These are phyloP conservation scores for Gymnarchus niloticus DNA, from an alignment of 2,113 vertebrate genomes.

Conservation along the genomic window DNA sequence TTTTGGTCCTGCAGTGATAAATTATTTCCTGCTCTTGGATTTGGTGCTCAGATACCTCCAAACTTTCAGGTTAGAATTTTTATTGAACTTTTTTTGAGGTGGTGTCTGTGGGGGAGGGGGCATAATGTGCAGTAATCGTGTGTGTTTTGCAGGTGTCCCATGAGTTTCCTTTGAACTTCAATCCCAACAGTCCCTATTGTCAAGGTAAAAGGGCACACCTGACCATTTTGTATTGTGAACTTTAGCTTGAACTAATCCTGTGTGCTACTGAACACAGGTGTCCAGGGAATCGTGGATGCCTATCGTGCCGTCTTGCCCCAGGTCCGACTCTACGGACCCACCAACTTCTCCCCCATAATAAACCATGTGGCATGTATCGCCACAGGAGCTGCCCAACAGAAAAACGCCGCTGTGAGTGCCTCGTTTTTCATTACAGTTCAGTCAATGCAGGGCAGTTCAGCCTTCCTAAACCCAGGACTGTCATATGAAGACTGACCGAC, in stretches of 20 bases:
- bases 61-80: slow-evolving; percentile 80
- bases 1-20: slow-evolving; percentile 69
- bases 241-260: background rate
- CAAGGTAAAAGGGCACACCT: slow-evolving; percentile 63
- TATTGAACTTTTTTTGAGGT: no score
- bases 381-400: slow-evolving; percentile 53
- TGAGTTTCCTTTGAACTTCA: slow-evolving; percentile 92
- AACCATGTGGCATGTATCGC: slow-evolving; percentile 80
- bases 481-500: no score
- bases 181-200: slow-evolving; percentile 76
- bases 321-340: slow-evolving; percentile 79
- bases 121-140: background rate
- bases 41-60: slow-evolving; percentile 87
- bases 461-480: background rate
- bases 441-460: background rate
- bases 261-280: slow-evolving; percentile 55
- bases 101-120: background rate
- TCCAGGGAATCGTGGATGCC: slow-evolving; percentile 81
- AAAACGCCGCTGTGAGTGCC: slow-evolving; percentile 68
- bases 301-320: slow-evolving; percentile 76
- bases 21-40: slow-evolving; percentile 86
- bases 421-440: background rate
- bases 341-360: slow-evolving; percentile 89
- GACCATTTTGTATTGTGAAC: background rate
- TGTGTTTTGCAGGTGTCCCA: slow-evolving; percentile 71